phyloP scores from a whole-genome alignment of 2,113 vertebrate genomes.

The Dasyurus viverrinus region DNA sequence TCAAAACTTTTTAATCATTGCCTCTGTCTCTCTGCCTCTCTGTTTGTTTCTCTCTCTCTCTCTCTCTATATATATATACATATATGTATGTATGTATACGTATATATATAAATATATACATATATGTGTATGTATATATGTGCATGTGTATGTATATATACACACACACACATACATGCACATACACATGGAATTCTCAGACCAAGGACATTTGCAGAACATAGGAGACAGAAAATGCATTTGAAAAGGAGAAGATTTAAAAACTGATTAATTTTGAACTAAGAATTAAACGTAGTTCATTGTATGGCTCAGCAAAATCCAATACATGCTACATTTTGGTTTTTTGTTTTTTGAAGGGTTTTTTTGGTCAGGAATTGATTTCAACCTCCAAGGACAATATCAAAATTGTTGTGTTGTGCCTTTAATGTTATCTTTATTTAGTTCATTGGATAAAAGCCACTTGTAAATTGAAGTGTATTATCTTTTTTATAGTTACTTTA shows the following conservation, averaged over 20 bases:
- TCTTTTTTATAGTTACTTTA: constrained; percentile 21
- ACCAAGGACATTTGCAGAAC: neutral
- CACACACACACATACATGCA: too few species aligned
- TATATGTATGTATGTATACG: too few species aligned
- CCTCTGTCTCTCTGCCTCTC: neutral
- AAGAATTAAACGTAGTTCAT: neutral
- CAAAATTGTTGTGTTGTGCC: neutral
- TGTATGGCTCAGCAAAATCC: neutral
- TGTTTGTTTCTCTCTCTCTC: too few species aligned
- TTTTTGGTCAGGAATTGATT: neutral
- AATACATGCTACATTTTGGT: neutral
- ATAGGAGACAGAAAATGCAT: neutral
- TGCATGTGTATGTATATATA: too few species aligned
- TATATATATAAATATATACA: neutral
- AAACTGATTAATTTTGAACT: neutral
- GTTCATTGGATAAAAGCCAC: neutral
- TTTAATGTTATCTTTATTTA: neutral
- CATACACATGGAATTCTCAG: neutral
- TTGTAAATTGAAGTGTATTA: constrained; percentile 10
- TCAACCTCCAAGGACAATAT: neutral
- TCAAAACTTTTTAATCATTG: neutral
- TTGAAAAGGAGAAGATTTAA: neutral
- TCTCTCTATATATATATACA: too few species aligned
- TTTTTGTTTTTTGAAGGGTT: too few species aligned
- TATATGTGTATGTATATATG: neutral